phyloP scores from a whole-genome alignment of 2,888 invertebrate species.

The Erynnis tages region DNA sequence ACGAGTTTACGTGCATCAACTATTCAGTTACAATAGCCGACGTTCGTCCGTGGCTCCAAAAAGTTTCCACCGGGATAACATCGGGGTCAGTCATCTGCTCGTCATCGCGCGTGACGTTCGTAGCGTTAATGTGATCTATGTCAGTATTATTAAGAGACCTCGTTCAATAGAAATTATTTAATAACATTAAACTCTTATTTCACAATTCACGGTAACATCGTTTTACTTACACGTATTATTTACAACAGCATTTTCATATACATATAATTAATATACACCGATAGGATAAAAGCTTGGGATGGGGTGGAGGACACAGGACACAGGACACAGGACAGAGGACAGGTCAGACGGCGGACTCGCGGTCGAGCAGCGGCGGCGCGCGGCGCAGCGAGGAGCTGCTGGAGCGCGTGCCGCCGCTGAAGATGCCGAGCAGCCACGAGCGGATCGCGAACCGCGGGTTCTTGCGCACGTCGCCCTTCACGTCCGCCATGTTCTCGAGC shows the following conservation, averaged over 20 bases:
- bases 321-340: neutral
- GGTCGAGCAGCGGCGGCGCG: slow-evolving; percentile 71
- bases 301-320: neutral
- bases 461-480: slow-evolving; percentile 70
- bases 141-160: slow-evolving; percentile 76
- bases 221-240: slow-evolving; percentile 81
- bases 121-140: slow-evolving; percentile 69
- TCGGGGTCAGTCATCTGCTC: slow-evolving; percentile 6
- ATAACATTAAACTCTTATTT: slow-evolving; percentile 82
- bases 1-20: too few relatives aligned
- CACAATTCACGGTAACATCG: slow-evolving; percentile 82
- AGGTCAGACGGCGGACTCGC: slow-evolving; percentile 72
- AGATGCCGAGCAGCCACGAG: slow-evolving; percentile 88
- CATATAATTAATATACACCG: slow-evolving; percentile 53
- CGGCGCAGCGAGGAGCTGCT: slow-evolving; percentile 77
- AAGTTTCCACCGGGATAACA: neutral
- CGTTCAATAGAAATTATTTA: slow-evolving; percentile 80
- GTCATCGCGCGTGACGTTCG: slow-evolving; percentile 16
- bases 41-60: too few relatives aligned
- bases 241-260: slow-evolving; percentile 73
- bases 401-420: slow-evolving; percentile 86
- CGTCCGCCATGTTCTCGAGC: slow-evolving; percentile 84
- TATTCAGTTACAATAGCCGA: too few relatives aligned
- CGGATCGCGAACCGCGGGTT: slow-evolving; percentile 85
- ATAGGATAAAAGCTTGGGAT: slow-evolving; percentile 16